Percentiles rank a stretch among this genome's conserved stretches.
Evolutionary conservation across 2,113 vertebrate species (phyloP).

Genomic region (Vulpes lagopus): DNA sequence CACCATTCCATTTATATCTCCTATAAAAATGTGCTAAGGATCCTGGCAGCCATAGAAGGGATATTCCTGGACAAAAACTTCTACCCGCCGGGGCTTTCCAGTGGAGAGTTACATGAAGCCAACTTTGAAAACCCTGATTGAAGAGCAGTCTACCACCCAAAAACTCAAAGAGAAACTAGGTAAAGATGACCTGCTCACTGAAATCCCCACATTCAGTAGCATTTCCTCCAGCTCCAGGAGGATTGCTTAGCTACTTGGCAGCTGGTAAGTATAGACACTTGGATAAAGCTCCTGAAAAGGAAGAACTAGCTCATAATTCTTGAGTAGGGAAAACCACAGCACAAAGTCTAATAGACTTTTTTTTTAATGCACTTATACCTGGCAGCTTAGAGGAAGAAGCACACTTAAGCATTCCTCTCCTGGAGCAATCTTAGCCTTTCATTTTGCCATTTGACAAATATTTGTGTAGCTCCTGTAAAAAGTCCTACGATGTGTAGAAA

Average conservation of each 20-base stretch:
- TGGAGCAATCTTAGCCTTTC: background rate
- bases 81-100: conserved; percentile 23
- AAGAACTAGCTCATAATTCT: conserved; percentile 62
- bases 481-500: background rate
- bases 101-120: background rate
- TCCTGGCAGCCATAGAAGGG: background rate
- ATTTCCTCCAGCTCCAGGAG: conserved; percentile 36
- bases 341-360: background rate
- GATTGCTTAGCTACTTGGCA: conserved; percentile 60
- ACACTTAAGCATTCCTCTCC: background rate
- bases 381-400: conserved; percentile 18
- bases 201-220: conserved; percentile 53
- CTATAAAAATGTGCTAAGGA: background rate
- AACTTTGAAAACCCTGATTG: background rate
- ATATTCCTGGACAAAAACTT: conserved; percentile 29
- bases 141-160: background rate
- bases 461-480: background rate
- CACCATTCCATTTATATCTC: conserved; percentile 33
- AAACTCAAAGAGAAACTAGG: background rate
- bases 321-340: background rate
- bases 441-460: conserved; percentile 19
- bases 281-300: conserved; percentile 71
- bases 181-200: background rate
- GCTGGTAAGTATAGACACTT: conserved; percentile 53
- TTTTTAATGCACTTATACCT: conserved; percentile 32